Evolutionary conservation across 2,113 vertebrate species (phyloP).

Genomic region (Gnathonemus longibarbis): DNA sequence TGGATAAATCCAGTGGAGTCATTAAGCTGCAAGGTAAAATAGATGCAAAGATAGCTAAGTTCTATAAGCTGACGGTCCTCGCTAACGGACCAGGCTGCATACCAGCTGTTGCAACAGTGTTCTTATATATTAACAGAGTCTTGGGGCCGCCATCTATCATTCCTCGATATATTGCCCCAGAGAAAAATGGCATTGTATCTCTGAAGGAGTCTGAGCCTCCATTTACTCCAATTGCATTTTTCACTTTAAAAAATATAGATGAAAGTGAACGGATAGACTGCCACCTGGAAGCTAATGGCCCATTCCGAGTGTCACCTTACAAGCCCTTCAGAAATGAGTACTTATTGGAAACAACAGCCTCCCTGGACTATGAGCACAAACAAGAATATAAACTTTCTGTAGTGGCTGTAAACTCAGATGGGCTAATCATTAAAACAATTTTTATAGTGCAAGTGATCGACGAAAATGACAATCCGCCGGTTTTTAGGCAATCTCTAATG

Average conservation of each 20-base stretch:
- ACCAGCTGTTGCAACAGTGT: conserved; percentile 78
- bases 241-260: conserved; percentile 81
- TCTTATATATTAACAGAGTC: conserved; percentile 74
- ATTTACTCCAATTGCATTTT: conserved; percentile 88
- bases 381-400: conserved; percentile 77
- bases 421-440: conserved; percentile 67
- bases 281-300: conserved; percentile 76
- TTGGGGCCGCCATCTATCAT: conserved; percentile 75
- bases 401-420: conserved; percentile 68
- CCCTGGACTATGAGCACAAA: conserved; percentile 80
- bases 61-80: conserved; percentile 78
- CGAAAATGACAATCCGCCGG: conserved; percentile 88
- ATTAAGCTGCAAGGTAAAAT: conserved; percentile 75
- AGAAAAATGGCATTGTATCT: conserved; percentile 78
- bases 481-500: conserved; percentile 77
- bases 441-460: conserved; percentile 82
- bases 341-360: conserved; percentile 81
- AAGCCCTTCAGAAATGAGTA: conserved; percentile 81
- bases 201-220: conserved; percentile 83
- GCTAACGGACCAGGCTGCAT: conserved; percentile 87
- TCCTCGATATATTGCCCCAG: conserved; percentile 83
- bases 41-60: conserved; percentile 58
- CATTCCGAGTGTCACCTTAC: conserved; percentile 81
- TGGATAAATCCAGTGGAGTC: conserved; percentile 72
- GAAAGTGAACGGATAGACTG: conserved; percentile 72